Evolutionary conservation across 2,797 vertebrate species (phyloP).

Genomic region (Mormyrops attenuatus): DNA sequence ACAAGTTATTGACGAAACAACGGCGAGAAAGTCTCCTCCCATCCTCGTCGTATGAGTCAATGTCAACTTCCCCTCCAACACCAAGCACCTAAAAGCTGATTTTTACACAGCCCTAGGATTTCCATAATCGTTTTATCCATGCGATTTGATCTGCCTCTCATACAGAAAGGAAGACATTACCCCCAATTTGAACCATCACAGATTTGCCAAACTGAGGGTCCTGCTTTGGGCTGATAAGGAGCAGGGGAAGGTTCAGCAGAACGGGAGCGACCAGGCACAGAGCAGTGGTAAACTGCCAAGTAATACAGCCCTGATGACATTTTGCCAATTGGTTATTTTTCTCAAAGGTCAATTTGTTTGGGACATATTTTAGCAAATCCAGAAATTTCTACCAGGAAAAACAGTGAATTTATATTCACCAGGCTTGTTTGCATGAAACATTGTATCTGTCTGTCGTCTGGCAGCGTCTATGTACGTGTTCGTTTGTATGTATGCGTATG

Average conservation of each 20-base stretch:
- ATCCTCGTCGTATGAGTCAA: constrained; percentile 35
- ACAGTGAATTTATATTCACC: neutral
- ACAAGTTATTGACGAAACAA: constrained; percentile 33
- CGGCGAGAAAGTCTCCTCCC: constrained; percentile 17
- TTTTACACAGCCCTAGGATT: constrained; percentile 45
- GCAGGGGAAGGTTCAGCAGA: constrained; percentile 35
- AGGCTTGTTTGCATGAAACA: neutral
- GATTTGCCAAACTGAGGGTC: constrained; percentile 45
- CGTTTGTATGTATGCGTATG: neutral
- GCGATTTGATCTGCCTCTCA: constrained; percentile 49
- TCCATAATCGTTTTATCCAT: constrained; percentile 56
- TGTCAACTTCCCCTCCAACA: constrained; percentile 32
- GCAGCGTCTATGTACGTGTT: neutral
- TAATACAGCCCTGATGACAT: constrained; percentile 29
- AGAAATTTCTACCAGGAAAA: neutral
- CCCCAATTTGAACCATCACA: constrained; percentile 47
- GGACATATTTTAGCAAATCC: constrained; percentile 14
- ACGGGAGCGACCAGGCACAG: constrained; percentile 24
- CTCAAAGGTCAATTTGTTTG: constrained; percentile 18
- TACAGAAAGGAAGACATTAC: constrained; percentile 51
- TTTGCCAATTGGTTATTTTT: constrained; percentile 38
- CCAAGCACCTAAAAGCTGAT: constrained; percentile 41
- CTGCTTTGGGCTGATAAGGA: constrained; percentile 50
- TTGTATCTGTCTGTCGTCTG: neutral
- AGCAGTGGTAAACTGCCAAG: constrained; percentile 27